Evolutionary conservation across 1,140 invertebrate genomes (phyloP).

Genomic region (Drosophila tristis): DNA sequence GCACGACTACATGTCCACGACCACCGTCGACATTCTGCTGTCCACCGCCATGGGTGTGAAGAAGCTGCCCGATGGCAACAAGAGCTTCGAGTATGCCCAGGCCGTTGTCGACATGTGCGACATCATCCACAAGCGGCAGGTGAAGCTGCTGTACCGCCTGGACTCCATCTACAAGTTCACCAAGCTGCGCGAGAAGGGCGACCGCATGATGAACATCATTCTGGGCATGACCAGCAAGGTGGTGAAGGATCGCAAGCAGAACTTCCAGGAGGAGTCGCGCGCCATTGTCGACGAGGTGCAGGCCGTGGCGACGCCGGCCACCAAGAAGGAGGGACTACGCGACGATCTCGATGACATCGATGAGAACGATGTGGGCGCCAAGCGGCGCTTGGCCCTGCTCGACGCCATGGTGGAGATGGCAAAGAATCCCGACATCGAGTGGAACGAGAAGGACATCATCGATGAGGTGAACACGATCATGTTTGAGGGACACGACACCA

Average conservation of each 20-base stretch:
- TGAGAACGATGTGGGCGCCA: conserved; percentile 90
- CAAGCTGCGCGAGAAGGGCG: conserved; percentile 86
- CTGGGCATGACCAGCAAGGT: conserved; percentile 88
- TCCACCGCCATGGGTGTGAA: conserved; percentile 91
- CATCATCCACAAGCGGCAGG: conserved; percentile 88
- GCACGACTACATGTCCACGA: conserved; percentile 92
- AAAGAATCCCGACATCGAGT: conserved; percentile 85
- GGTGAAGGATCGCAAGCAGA: conserved; percentile 86
- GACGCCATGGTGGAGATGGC: conserved; percentile 92
- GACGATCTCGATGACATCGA: conserved; percentile 90
- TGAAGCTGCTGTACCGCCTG: conserved; percentile 86
- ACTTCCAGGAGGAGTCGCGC: conserved; percentile 85
- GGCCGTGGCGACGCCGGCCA: not conserved
- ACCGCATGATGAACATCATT: conserved; percentile 87
- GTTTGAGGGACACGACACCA: conserved; percentile 94
- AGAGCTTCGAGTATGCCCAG: conserved; percentile 89
- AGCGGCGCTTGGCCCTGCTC: conserved; percentile 92
- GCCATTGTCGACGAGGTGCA: conserved; percentile 83
- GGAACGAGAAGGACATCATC: conserved; percentile 92
- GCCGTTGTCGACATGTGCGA: conserved; percentile 91
- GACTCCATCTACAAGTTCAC: conserved; percentile 87
- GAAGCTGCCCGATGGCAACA: conserved; percentile 86
- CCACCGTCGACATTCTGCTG: conserved; percentile 95
- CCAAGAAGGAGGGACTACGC: conserved; percentile 85
- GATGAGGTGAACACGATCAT: conserved; percentile 95